Evolutionary conservation across 2,113 vertebrate genomes (phyloP).

Genomic region (Chrysemys picta): DNA sequence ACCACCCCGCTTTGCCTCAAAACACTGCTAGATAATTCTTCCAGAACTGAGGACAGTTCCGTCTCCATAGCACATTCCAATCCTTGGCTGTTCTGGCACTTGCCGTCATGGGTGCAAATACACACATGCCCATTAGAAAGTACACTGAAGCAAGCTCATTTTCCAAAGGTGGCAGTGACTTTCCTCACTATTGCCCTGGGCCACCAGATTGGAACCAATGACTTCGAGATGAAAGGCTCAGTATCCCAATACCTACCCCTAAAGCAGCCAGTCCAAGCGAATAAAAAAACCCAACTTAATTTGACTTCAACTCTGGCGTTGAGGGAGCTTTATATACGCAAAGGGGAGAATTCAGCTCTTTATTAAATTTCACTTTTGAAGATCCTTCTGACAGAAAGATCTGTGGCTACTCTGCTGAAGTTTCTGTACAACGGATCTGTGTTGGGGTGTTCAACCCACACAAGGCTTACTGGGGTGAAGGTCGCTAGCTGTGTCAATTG

Average conservation of each 20-base stretch:
- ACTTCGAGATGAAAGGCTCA: background rate
- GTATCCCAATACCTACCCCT: background rate
- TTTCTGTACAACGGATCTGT: accelerated
- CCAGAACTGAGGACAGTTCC: background rate
- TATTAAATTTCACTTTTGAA: background rate
- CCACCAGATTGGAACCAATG: background rate
- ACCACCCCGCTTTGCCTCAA: background rate
- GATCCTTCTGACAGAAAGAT: background rate
- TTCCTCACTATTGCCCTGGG: background rate
- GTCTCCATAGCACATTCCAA: background rate
- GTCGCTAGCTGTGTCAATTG: background rate
- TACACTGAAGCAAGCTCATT: background rate
- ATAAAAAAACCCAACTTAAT: background rate
- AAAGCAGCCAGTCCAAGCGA: background rate
- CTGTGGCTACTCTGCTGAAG: accelerated
- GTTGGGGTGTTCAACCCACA: background rate
- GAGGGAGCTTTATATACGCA: background rate
- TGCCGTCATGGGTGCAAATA: background rate
- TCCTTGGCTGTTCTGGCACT: accelerated
- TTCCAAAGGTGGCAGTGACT: background rate
- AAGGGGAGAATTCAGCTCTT: background rate
- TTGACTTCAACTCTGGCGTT: background rate
- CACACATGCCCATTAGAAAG: background rate
- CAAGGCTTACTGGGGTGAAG: background rate
- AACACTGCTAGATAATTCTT: too few species aligned